phyloP scores from a whole-genome alignment of 2,888 invertebrate species.

The Alloplasta piceator region DNA sequence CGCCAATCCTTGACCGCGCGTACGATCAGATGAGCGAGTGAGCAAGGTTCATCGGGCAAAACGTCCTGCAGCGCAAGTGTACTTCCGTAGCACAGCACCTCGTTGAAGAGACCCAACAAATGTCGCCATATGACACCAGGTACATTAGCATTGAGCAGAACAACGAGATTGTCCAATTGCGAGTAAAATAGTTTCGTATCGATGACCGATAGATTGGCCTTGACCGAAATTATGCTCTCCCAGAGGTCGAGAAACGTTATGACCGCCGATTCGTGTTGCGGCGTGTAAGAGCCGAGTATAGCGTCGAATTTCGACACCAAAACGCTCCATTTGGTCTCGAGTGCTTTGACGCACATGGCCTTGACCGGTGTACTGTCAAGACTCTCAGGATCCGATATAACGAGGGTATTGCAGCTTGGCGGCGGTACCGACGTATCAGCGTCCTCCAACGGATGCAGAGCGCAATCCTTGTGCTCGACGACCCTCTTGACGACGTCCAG shows the following conservation, averaged over 20 bases:
- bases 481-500: conserved; percentile 93
- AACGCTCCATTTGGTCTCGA: conserved; percentile 93
- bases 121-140: conserved; percentile 94
- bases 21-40: conserved; percentile 93
- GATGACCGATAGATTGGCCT: conserved; percentile 94
- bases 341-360: conserved; percentile 92
- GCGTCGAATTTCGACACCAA: conserved; percentile 86
- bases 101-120: conserved; percentile 93
- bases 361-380: conserved; percentile 94
- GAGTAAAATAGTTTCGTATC: conserved; percentile 95
- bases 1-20: conserved; percentile 94
- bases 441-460: conserved; percentile 91
- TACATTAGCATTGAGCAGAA: conserved; percentile 88
- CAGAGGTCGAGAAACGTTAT: conserved; percentile 93
- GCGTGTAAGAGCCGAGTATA: conserved; percentile 83
- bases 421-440: conserved; percentile 77
- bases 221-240: conserved; percentile 96
- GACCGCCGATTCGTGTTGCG: conserved; percentile 84
- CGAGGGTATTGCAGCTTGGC: conserved; percentile 85
- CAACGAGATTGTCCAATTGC: conserved; percentile 92
- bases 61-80: conserved; percentile 95
- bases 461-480: conserved; percentile 94
- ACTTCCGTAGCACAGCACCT: conserved; percentile 95
- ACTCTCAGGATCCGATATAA: conserved; percentile 91
- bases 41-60: conserved; percentile 94